phyloP scores from a whole-genome alignment of 2,797 vertebrate genomes.

The Anabas testudineus region DNA sequence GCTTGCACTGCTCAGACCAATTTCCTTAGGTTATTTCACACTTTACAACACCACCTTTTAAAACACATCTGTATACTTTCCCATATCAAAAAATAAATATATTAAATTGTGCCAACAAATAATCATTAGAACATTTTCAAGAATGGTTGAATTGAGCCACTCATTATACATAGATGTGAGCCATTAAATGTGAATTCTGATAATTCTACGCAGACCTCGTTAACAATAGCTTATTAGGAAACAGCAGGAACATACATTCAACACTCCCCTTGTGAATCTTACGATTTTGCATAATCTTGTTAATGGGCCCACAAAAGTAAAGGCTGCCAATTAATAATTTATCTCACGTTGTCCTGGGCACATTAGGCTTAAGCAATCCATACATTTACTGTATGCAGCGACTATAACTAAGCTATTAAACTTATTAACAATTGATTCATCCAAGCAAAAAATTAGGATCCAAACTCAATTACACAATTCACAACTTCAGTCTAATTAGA shows the following conservation, averaged over 20 bases:
- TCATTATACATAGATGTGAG: neutral
- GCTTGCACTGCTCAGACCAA: conserved; percentile 15
- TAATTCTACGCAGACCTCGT: neutral
- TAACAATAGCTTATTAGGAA: neutral
- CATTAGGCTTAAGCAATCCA: neutral
- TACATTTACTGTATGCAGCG: neutral
- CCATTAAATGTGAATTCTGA: neutral
- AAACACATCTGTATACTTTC: conserved; percentile 11
- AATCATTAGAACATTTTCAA: conserved; percentile 6
- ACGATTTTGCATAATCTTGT: neutral
- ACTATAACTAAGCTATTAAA: conserved; percentile 8
- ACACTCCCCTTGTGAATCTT: neutral
- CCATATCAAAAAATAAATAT: conserved; percentile 13
- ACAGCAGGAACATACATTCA: neutral
- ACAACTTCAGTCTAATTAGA: conserved; percentile 58
- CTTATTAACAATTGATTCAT: conserved; percentile 44
- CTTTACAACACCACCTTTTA: conserved; percentile 19
- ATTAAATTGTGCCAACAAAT: conserved; percentile 22
- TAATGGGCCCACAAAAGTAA: neutral
- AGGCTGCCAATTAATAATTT: conserved; percentile 19
- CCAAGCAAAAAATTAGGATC: conserved; percentile 53
- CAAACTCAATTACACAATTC: conserved; percentile 58
- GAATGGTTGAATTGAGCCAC: neutral
- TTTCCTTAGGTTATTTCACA: conserved; percentile 31
- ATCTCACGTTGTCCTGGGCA: neutral